Conservation (phyloP, 2,113 vertebrate genomes). For the Vidua chalybeata region DNA sequence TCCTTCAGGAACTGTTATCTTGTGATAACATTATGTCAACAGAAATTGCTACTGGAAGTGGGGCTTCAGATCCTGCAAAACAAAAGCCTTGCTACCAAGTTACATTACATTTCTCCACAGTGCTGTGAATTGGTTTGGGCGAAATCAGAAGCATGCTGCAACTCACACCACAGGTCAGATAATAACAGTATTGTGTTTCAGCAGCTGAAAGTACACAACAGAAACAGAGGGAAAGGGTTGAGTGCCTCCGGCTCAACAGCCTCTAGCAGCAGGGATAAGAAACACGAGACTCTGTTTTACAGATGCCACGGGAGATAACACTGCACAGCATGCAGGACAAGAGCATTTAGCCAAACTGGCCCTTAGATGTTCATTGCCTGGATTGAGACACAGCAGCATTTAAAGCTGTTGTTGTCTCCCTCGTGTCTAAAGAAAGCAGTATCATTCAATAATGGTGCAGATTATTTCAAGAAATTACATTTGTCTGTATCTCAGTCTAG, state of each 20-base stretch:
- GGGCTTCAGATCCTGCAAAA: neutral
- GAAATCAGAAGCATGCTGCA: neutral
- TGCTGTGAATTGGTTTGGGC: neutral
- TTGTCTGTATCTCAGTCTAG: neutral
- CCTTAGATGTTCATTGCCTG: neutral
- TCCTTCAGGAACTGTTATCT: neutral
- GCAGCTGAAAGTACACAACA: neutral
- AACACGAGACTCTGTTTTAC: neutral
- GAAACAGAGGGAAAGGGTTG: fast-evolving
- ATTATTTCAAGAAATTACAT: neutral
- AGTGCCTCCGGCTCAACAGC: neutral
- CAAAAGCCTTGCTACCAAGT: neutral
- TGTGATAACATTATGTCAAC: neutral
- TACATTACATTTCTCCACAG: neutral
- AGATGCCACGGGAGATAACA: neutral
- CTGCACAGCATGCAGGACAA: neutral
- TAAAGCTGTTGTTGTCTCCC: neutral
- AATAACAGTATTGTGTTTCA: neutral
- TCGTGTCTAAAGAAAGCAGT: fast-evolving
- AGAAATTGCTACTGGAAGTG: neutral
- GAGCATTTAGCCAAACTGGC: neutral
- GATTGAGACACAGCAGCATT: neutral
- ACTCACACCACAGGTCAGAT: neutral
- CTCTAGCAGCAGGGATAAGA: neutral
- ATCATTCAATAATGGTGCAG: neutral